phyloP scores from a whole-genome alignment of 92 coral and sea anemone species.

The Actinostola sp. region DNA sequence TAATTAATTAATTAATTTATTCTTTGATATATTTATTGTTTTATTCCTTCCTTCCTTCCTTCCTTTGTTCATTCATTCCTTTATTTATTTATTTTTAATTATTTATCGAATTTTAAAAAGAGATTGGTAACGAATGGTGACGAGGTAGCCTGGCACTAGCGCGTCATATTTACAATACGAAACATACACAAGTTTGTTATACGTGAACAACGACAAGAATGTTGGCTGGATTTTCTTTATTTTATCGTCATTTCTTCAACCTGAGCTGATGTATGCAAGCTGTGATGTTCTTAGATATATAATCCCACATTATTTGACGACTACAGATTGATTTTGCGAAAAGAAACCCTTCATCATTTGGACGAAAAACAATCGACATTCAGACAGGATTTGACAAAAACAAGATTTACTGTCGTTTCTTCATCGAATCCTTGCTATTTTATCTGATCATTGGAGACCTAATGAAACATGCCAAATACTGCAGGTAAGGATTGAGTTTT shows the following conservation, averaged over 20 bases:
- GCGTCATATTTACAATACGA: constrained; percentile 8
- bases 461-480: not conserved
- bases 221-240: constrained; percentile 3
- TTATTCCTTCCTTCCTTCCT: no score
- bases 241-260: not conserved
- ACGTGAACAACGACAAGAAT: constrained; percentile 30
- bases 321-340: not conserved
- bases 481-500: not conserved
- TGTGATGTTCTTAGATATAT: not conserved
- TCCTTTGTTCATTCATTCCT: no score
- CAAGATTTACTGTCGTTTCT: not conserved
- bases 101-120: no score
- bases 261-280: not conserved
- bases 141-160: not conserved
- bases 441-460: not conserved
- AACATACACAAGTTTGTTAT: constrained; percentile 3
- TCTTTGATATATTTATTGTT: no score
- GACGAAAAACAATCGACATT: not conserved
- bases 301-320: not conserved
- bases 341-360: not conserved
- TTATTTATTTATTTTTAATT: no score
- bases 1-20: no score
- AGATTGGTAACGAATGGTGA: not conserved
- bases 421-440: not conserved
- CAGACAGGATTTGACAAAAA: not conserved